A percentile compares a stretch with the other conserved stretches of the same genome.
phyloP scores from a whole-genome alignment of 1,140 invertebrate species.

The Meloidogyne chitwoodi region DNA sequence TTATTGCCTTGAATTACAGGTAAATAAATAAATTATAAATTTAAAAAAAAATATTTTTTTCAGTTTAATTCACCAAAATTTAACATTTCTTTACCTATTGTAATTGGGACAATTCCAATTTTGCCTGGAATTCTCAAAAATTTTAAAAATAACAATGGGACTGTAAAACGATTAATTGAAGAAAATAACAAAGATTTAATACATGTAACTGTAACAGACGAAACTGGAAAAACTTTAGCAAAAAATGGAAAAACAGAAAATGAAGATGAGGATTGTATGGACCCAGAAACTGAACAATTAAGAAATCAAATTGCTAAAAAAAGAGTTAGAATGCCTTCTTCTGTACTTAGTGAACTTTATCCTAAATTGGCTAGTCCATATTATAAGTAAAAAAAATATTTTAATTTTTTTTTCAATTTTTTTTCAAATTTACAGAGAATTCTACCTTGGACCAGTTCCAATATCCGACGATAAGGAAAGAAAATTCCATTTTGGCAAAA shows the following conservation, averaged over 20 bases:
- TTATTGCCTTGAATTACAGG: slow-evolving; percentile 50
- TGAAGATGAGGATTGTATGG: slow-evolving; percentile 25
- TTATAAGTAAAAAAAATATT: slow-evolving; percentile 46
- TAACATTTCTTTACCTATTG: slow-evolving; percentile 43
- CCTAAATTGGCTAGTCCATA: slow-evolving; percentile 55
- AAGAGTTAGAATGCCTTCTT: slow-evolving; percentile 54
- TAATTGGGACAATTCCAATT: slow-evolving; percentile 56
- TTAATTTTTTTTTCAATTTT: background rate
- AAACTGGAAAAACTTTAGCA: background rate
- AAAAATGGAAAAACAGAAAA: background rate
- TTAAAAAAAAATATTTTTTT: slow-evolving; percentile 6
- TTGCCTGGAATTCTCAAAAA: slow-evolving; percentile 14
- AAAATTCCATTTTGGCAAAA: slow-evolving; percentile 48
- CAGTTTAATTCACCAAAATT: slow-evolving; percentile 30
- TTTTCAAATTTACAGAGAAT: slow-evolving; percentile 48
- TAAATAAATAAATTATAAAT: slow-evolving; percentile 12
- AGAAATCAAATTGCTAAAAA: slow-evolving; percentile 44
- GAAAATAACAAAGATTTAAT: background rate
- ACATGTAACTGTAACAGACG: background rate
- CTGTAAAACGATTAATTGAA: background rate
- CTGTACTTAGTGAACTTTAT: slow-evolving; percentile 55
- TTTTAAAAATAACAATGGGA: background rate
- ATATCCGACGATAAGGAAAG: slow-evolving; percentile 57
- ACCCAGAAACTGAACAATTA: slow-evolving; percentile 35
- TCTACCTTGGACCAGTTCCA: slow-evolving; percentile 50